A percentile compares a stretch with the other conserved stretches of the same genome.
Conservation (phyloP, 2,113 vertebrate genomes). For the Brevimyrus niger region DNA sequence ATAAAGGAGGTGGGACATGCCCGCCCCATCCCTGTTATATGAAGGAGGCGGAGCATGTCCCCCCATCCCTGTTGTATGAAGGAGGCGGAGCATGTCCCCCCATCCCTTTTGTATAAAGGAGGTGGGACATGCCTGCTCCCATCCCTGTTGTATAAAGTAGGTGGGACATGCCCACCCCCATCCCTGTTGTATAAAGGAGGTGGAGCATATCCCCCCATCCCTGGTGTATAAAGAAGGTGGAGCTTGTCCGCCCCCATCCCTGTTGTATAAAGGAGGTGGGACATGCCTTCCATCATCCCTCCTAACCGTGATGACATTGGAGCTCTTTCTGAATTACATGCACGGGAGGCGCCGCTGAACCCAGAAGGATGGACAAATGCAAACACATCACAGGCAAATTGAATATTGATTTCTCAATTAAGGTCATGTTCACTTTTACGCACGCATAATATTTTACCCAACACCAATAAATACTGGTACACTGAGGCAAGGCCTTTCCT, state of each 20-base stretch:
- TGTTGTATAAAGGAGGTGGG: neutral
- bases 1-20: neutral
- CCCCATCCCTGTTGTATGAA: neutral
- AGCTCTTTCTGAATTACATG: neutral
- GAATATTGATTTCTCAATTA: slow-evolving; percentile 64
- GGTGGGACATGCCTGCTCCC: neutral
- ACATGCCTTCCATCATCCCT: neutral
- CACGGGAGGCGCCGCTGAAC: neutral
- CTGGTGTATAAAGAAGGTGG: neutral
- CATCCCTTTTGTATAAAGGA: too few species aligned
- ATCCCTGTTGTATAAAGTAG: neutral
- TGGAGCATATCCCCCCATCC: neutral
- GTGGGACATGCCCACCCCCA: neutral
- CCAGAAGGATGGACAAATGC: slow-evolving; percentile 19
- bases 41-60: neutral
- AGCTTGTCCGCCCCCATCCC: neutral
- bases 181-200: neutral
- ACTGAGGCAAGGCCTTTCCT: slow-evolving; percentile 40
- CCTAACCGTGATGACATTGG: neutral
- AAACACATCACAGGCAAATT: slow-evolving; percentile 53
- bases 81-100: neutral
- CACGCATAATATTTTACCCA: slow-evolving; percentile 47
- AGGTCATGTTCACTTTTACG: slow-evolving; percentile 41
- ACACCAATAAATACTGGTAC: slow-evolving; percentile 42
- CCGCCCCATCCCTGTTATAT: neutral